phyloP scores from a whole-genome alignment of 35 echinoderm and acorn worm genomes.

The Apostichopus californicus region DNA sequence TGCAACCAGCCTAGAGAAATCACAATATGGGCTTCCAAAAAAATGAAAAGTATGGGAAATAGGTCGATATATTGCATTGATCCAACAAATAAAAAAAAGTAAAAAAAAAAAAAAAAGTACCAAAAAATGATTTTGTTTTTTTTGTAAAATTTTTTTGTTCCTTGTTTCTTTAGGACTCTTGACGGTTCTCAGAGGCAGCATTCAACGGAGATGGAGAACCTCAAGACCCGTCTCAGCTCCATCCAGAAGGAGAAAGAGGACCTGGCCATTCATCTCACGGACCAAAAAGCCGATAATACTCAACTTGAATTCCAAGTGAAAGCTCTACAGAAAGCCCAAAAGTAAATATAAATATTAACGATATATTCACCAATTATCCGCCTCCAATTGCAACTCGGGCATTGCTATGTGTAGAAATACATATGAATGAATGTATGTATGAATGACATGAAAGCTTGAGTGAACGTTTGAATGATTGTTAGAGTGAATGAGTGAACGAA shows the following conservation, averaged over 20 bases:
- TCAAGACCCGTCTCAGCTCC: slow-evolving; percentile 63
- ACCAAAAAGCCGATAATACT: slow-evolving; percentile 77
- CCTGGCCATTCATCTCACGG: slow-evolving; percentile 73
- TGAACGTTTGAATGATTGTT: no score
- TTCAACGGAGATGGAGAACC: slow-evolving; percentile 75
- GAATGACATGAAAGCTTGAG: no score
- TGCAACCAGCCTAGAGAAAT: no score
- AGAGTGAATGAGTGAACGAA: no score
- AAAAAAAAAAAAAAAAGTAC: no score
- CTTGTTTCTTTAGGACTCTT: neutral
- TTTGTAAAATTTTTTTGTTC: neutral
- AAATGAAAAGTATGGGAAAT: no score
- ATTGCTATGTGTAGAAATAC: no score
- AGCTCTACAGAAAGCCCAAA: slow-evolving; percentile 74
- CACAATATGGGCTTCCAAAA: no score
- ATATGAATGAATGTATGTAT: no score
- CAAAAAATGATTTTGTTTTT: no score
- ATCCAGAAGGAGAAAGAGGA: slow-evolving; percentile 84
- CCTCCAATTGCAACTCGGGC: neutral
- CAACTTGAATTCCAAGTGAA: slow-evolving; percentile 81
- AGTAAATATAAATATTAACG: slow-evolving; percentile 54
- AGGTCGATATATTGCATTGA: no score
- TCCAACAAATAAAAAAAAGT: no score
- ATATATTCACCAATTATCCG: neutral
- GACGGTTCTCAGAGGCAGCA: slow-evolving; percentile 29